A percentile compares a stretch with the other conserved stretches of the same genome.
These are phyloP conservation scores for Siniperca chuatsi DNA, from an alignment of 2,113 vertebrate species.

Conservation along the genomic window DNA sequence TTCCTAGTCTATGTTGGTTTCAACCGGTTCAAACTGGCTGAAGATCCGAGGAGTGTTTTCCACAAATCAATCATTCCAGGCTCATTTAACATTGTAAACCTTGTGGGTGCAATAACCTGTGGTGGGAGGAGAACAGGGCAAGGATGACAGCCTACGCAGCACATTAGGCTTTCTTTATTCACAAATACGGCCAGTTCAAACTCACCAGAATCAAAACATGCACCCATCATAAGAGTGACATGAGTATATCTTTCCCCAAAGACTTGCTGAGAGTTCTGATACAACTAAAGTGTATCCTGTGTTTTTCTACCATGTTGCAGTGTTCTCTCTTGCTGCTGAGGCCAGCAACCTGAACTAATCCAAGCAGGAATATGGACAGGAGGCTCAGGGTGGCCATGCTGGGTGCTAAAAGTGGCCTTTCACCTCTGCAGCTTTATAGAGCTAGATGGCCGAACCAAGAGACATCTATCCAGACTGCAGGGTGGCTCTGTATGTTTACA, in stretches of 20 bases:
- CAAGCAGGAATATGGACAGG: conserved; percentile 72
- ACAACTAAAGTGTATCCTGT: conserved; percentile 28
- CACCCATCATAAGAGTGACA: conserved; percentile 13
- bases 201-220: conserved; percentile 38
- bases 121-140: conserved; percentile 5
- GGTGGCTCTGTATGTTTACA: conserved; percentile 37
- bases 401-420: conserved; percentile 56
- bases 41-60: conserved; percentile 32
- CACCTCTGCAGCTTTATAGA: conserved; percentile 46
- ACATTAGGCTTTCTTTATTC: conserved; percentile 39
- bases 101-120: conserved; percentile 48
- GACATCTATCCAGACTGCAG: conserved; percentile 61
- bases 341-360: conserved; percentile 78
- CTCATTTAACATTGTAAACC: conserved; percentile 57
- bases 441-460: conserved; percentile 20
- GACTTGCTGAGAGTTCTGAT: conserved; percentile 51
- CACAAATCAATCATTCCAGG: conserved; percentile 51
- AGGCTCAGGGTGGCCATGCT: conserved; percentile 53
- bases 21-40: conserved; percentile 62
- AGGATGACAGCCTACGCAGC: conserved; percentile 19
- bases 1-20: conserved; percentile 35
- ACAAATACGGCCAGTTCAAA: conserved; percentile 3
- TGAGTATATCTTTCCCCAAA: conserved; percentile 43
- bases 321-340: conserved; percentile 42
- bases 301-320: conserved; percentile 46